Conservation (phyloP, 2,888 invertebrate species). For the Leptopilina drosophilae region DNA sequence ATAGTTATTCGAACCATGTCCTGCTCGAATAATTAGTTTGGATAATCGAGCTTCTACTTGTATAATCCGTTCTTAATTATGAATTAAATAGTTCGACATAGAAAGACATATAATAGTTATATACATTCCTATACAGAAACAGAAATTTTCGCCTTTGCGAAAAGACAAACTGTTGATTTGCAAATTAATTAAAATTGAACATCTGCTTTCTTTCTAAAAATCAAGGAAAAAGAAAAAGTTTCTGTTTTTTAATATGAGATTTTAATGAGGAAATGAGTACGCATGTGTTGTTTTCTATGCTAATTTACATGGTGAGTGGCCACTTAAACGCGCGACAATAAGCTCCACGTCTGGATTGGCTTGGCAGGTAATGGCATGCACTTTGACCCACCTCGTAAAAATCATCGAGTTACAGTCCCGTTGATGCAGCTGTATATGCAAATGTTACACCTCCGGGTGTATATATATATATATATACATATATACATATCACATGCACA, state of each 20-base stretch:
- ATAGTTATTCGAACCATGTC: too few relatives aligned
- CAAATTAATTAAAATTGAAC: not conserved
- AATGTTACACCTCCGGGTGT: constrained; percentile 50
- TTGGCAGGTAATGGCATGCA: constrained; percentile 64
- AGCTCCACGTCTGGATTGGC: constrained; percentile 59
- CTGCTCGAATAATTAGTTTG: too few relatives aligned
- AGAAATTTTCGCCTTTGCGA: too few relatives aligned
- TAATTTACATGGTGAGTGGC: constrained; percentile 58
- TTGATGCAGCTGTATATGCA: constrained; percentile 65
- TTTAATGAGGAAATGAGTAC: constrained; percentile 66
- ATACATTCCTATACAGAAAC: too few relatives aligned
- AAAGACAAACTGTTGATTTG: too few relatives aligned
- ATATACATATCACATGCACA: not conserved
- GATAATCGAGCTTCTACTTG: too few relatives aligned
- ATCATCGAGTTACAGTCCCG: constrained; percentile 65
- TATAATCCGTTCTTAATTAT: too few relatives aligned
- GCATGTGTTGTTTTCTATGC: constrained; percentile 61
- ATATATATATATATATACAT: not conserved
- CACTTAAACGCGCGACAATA: constrained; percentile 57
- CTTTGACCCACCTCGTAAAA: constrained; percentile 72
- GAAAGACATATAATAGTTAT: too few relatives aligned
- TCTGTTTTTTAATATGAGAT: constrained; percentile 23
- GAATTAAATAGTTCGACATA: too few relatives aligned
- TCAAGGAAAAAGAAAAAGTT: not conserved
- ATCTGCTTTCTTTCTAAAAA: not conserved